Evolutionary conservation across 1,140 invertebrate species (phyloP), one percentile per base, ranked within the genome.

Genomic region (Lepidurus apus): DNA sequence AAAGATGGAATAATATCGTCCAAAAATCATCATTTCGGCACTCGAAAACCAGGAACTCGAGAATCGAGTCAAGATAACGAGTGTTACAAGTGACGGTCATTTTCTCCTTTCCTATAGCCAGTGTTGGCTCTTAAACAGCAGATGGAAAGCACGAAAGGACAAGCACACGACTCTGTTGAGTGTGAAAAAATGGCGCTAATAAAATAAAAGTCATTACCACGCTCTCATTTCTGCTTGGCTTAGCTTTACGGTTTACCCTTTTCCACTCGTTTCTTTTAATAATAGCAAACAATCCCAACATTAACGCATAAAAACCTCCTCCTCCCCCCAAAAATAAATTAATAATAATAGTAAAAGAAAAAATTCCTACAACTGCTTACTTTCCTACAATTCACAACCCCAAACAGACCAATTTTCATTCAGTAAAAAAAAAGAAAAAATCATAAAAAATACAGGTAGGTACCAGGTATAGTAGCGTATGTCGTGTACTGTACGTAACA

Each of bases 221-320:
- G 21, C 53, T 65, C 53, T 65, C 53, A 65, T 65, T 65, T 65
- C 53, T 65, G 53, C 53, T 65, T 65, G 53, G 53, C 13, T 65
- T 65, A 65, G 17, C n/a, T 65, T 65, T 21, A 65, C 21, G 53
- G 34, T 34, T 34, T 65, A 13, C 17, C 53, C 1, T 13, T 65
- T 65, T 13, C 53, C 53, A 65, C 53, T 65, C 8, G 53, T n/a
- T 65, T 47, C 34, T 65, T 65, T n/a, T 65, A 65, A 9, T 13
- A 65, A 13, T 65, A 65, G 17, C 21, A 65, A 65, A 13, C 53
- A 13, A 13, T 21, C 45, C 10, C 10, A 7, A 65, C 0, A 9
- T n/a, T n/a, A 65, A 21, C 53, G 21, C 53, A 65, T 65, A 65
- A 65, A 65, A 65, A 65, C 34, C 34, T 34, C 34, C 26, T 4